Percentiles rank a stretch among this genome's conserved stretches.
Evolutionary conservation across 2,113 vertebrate genomes (phyloP).

Genomic region (Illadopsis cleaveri): DNA sequence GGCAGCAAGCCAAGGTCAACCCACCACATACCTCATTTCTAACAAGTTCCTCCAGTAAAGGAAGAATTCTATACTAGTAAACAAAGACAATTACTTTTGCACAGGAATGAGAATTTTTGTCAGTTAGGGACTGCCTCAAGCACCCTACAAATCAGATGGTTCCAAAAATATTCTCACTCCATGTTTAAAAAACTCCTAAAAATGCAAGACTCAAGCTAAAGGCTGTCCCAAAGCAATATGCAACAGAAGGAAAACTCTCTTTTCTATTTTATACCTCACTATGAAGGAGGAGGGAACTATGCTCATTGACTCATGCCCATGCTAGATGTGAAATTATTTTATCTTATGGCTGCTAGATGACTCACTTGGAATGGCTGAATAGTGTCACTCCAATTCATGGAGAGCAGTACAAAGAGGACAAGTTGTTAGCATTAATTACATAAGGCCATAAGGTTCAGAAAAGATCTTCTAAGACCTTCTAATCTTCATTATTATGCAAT

Average conservation of each 20-base stretch:
- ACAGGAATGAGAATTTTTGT: background rate
- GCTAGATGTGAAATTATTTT: background rate
- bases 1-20: background rate
- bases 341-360: background rate
- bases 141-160: background rate
- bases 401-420: background rate
- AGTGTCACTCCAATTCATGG: background rate
- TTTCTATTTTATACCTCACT: background rate
- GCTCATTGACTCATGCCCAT: background rate
- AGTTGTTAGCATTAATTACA: background rate
- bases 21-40: background rate
- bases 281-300: background rate
- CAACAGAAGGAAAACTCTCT: background rate
- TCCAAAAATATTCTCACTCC: background rate
- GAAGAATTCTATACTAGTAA: background rate
- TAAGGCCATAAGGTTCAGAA: background rate
- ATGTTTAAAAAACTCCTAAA: background rate
- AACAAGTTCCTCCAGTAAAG: background rate
- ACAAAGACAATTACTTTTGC: background rate
- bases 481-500: background rate
- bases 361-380: background rate
- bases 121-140: background rate
- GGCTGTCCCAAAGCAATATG: background rate
- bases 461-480: background rate
- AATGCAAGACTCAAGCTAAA: background rate